These are phyloP conservation scores for Pseudonaja textilis DNA, from an alignment of 2,113 vertebrate genomes.

Conservation along the genomic window DNA sequence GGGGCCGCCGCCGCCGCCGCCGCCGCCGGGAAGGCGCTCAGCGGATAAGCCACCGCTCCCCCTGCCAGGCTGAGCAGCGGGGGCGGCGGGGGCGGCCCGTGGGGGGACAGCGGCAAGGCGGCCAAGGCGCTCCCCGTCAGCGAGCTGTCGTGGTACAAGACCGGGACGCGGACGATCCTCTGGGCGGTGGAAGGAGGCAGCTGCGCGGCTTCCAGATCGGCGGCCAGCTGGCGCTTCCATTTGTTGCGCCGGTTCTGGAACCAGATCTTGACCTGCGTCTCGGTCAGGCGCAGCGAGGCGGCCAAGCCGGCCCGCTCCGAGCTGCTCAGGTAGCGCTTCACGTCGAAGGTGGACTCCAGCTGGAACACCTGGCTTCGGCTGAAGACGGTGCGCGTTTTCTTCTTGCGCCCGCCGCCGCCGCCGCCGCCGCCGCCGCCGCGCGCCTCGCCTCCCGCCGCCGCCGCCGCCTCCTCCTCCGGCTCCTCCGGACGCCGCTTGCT, in stretches of 20 bases:
- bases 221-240: slow-evolving; percentile 89
- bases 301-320: slow-evolving; percentile 84
- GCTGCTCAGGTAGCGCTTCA: slow-evolving; percentile 88
- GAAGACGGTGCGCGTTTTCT: slow-evolving; percentile 90
- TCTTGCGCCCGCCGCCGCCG: slow-evolving; percentile 68
- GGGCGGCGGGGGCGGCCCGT: neutral
- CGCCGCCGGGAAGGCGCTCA: slow-evolving; percentile 79
- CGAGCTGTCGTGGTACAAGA: slow-evolving; percentile 87
- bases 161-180: slow-evolving; percentile 87
- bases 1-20: slow-evolving; percentile 78
- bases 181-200: slow-evolving; percentile 74
- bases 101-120: slow-evolving; percentile 71
- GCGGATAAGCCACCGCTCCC: slow-evolving; percentile 76
- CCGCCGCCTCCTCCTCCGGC: slow-evolving; percentile 20
- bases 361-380: slow-evolving; percentile 88
- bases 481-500: slow-evolving; percentile 48
- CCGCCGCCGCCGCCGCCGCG: slow-evolving; percentile 12
- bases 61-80: slow-evolving; percentile 72
- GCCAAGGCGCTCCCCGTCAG: slow-evolving; percentile 61
- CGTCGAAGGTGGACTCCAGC: slow-evolving; percentile 86
- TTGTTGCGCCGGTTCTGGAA: slow-evolving; percentile 90
- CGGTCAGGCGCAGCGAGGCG: slow-evolving; percentile 82
- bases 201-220: slow-evolving; percentile 84
- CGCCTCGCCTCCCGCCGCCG: slow-evolving; percentile 34
- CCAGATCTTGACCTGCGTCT: slow-evolving; percentile 93